A percentile compares a stretch with the other conserved stretches of the same genome.
Conservation (phyloP, 2,888 invertebrate species). For the Athetis lepigone region DNA sequence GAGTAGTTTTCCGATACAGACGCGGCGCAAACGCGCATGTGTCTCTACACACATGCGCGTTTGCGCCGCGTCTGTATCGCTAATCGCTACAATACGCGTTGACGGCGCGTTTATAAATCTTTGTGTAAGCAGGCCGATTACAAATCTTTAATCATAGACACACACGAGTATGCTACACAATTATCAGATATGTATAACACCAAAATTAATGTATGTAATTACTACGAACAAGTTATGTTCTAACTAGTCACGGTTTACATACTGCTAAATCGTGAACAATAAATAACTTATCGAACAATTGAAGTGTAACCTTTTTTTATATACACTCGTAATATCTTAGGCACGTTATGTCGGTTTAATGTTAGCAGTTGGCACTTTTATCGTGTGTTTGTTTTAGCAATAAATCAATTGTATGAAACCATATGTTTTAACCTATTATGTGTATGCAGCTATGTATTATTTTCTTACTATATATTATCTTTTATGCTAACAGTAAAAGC, state of each 20-base stretch:
- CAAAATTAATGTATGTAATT: background rate
- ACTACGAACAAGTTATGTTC: background rate
- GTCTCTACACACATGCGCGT: too few relatives aligned
- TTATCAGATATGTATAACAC: background rate
- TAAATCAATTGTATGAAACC: conserved; percentile 18
- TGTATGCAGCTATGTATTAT: too few relatives aligned
- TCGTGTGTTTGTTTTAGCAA: conserved; percentile 24
- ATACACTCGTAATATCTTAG: conserved; percentile 20
- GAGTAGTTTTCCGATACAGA: too few relatives aligned
- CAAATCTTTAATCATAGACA: background rate
- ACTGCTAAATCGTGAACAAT: conserved; percentile 37
- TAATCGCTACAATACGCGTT: too few relatives aligned
- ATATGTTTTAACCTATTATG: background rate
- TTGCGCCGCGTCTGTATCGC: too few relatives aligned
- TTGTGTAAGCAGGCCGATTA: too few relatives aligned
- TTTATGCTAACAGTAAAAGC: background rate
- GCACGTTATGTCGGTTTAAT: conserved; percentile 32
- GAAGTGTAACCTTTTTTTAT: conserved; percentile 32
- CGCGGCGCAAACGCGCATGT: too few relatives aligned
- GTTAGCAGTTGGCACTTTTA: conserved; percentile 29
- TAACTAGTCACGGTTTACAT: background rate
- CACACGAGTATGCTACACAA: background rate
- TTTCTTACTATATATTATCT: too few relatives aligned
- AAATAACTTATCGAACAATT: conserved; percentile 26
- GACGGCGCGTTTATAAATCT: too few relatives aligned